Conservation (phyloP, 2,888 invertebrate species). For the Trissolcus japonicus region DNA sequence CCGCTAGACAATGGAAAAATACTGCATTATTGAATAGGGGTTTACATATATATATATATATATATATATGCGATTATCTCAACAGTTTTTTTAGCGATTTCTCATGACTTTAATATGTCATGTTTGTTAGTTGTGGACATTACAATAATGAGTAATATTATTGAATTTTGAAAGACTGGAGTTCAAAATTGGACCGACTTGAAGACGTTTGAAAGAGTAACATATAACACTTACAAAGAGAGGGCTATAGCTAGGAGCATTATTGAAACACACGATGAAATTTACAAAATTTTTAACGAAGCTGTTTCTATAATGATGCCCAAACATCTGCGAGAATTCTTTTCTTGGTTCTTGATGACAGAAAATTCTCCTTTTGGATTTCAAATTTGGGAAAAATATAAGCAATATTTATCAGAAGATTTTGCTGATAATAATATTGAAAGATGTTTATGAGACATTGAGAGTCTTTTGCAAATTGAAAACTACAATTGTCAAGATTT, state of each 20-base stretch:
- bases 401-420: constrained; percentile 15
- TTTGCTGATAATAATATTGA: too few species aligned
- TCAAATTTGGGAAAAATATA: constrained; percentile 16
- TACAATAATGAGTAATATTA: too few species aligned
- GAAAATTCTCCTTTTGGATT: constrained; percentile 4
- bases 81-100: too few species aligned
- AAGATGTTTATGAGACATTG: too few species aligned
- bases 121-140: too few species aligned
- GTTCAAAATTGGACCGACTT: constrained; percentile 26
- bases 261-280: constrained; percentile 17
- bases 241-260: constrained; percentile 28
- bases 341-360: constrained; percentile 2
- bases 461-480: too few species aligned
- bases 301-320: constrained; percentile 10
- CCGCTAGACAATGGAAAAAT: too few species aligned
- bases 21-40: too few species aligned
- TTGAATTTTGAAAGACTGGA: background rate
- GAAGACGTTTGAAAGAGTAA: constrained; percentile 7
- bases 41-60: too few species aligned
- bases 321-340: constrained; percentile 12
- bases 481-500: too few species aligned
- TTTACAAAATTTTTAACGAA: constrained; percentile 23
- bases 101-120: too few species aligned
- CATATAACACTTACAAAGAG: constrained; percentile 22
- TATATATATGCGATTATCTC: too few species aligned